A percentile compares a stretch with the other conserved stretches of the same genome.
phyloP scores from a whole-genome alignment of 2,797 vertebrate species.

The Gorsachius magnificus region DNA sequence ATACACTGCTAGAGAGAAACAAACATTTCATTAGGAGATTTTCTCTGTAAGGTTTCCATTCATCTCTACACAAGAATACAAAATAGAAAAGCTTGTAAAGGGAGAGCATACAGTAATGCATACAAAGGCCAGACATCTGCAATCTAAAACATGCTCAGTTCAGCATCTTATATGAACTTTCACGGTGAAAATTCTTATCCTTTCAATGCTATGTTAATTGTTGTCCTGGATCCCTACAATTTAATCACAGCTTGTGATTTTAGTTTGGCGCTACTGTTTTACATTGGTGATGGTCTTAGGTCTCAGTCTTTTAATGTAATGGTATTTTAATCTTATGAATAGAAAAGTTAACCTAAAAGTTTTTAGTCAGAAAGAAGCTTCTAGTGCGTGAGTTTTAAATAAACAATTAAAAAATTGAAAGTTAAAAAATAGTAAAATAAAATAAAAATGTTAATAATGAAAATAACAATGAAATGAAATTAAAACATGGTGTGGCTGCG shows the following conservation, averaged over 20 bases:
- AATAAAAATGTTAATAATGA: neutral
- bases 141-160: neutral
- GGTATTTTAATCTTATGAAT: neutral
- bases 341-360: neutral
- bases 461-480: neutral
- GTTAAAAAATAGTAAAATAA: neutral
- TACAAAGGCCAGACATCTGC: neutral
- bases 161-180: neutral
- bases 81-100: neutral
- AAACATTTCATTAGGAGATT: neutral
- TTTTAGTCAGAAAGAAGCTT: neutral
- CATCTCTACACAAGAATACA: neutral
- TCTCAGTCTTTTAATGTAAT: neutral
- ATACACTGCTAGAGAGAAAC: neutral
- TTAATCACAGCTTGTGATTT: neutral
- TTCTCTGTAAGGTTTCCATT: neutral
- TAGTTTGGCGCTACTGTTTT: neutral
- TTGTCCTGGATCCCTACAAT: neutral
- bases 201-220: neutral
- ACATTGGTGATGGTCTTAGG: neutral
- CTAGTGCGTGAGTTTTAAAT: neutral
- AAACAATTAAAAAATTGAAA: neutral
- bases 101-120: neutral
- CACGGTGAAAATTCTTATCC: neutral
- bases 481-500: neutral